These are phyloP conservation scores for Henricia sp. DNA, from an alignment of 53 echinoderm and acorn worm species.

Conservation along the genomic window DNA sequence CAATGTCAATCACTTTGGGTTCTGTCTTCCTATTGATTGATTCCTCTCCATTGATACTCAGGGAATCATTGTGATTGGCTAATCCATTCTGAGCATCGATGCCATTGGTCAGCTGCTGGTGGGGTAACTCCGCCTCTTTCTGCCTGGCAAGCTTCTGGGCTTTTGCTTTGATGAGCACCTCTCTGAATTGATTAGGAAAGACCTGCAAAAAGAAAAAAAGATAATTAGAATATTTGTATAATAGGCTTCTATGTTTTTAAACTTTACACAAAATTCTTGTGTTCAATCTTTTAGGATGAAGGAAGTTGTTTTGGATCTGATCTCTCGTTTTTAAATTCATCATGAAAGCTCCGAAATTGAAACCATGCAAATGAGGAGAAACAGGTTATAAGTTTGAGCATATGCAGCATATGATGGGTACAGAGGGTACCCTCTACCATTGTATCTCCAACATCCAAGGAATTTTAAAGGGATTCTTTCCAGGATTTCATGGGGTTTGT, in stretches of 20 bases:
- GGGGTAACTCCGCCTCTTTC: constrained; percentile 43
- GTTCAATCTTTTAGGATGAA: too few relatives aligned
- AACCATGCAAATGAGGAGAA: too few relatives aligned
- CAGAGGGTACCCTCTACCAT: too few relatives aligned
- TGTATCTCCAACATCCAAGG: too few relatives aligned
- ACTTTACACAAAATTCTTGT: background rate
- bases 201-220: constrained; percentile 59
- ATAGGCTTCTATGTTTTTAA: background rate
- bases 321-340: too few relatives aligned
- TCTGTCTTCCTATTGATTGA: constrained; percentile 68
- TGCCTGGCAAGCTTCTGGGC: constrained; percentile 71
- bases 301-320: too few relatives aligned
- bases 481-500: too few relatives aligned
- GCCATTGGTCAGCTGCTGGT: constrained; percentile 57
- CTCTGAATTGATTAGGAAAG: constrained; percentile 90
- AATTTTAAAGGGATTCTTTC: too few relatives aligned
- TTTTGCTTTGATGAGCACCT: constrained; percentile 72
- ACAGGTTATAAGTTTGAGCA: too few relatives aligned
- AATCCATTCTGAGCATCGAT: constrained; percentile 19
- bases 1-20: constrained; percentile 83
- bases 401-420: too few relatives aligned
- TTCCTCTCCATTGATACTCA: constrained; percentile 40
- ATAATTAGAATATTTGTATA: background rate
- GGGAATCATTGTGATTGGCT: constrained; percentile 16
- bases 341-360: too few relatives aligned